These are phyloP conservation scores for Babyrousa celebensis DNA, from an alignment of 2,797 vertebrate genomes.

Conservation along the genomic window DNA sequence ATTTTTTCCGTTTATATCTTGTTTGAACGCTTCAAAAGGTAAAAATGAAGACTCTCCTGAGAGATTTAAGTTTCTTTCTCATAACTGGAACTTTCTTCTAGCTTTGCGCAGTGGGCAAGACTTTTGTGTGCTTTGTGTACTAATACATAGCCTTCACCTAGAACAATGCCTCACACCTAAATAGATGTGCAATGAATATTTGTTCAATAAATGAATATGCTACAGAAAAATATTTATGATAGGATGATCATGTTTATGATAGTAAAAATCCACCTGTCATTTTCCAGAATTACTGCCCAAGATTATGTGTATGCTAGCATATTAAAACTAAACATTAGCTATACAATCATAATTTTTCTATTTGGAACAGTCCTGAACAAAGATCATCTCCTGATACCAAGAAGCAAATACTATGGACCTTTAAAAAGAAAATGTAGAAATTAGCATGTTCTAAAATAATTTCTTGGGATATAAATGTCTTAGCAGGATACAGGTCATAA, in stretches of 20 bases:
- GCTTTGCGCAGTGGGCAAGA: neutral
- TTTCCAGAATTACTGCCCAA: constrained; percentile 59
- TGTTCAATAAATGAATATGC: constrained; percentile 30
- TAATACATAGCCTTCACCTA: neutral
- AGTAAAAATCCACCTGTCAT: neutral
- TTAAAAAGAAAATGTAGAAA: constrained; percentile 45
- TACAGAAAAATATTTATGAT: constrained; percentile 52
- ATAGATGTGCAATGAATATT: neutral
- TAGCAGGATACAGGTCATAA: constrained; percentile 4
- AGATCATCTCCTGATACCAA: neutral
- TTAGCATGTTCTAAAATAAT: constrained; percentile 51
- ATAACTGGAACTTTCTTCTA: constrained; percentile 33
- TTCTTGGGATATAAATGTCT: constrained; percentile 41
- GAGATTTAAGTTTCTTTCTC: constrained; percentile 29
- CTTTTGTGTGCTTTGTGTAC: constrained; percentile 26
- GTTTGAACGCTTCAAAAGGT: constrained; percentile 60
- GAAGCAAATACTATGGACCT: constrained; percentile 5
- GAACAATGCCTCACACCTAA: neutral
- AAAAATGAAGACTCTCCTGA: constrained; percentile 35
- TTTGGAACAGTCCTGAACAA: constrained; percentile 47
- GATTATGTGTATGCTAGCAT: neutral
- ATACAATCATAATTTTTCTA: constrained; percentile 3
- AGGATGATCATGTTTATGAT: neutral
- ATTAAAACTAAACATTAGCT: constrained; percentile 26
- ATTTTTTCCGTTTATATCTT: constrained; percentile 28